Evolutionary conservation across 2,888 invertebrate species (phyloP), one percentile per base, ranked within the genome.

Genomic region (Andrena bicolor): DNA sequence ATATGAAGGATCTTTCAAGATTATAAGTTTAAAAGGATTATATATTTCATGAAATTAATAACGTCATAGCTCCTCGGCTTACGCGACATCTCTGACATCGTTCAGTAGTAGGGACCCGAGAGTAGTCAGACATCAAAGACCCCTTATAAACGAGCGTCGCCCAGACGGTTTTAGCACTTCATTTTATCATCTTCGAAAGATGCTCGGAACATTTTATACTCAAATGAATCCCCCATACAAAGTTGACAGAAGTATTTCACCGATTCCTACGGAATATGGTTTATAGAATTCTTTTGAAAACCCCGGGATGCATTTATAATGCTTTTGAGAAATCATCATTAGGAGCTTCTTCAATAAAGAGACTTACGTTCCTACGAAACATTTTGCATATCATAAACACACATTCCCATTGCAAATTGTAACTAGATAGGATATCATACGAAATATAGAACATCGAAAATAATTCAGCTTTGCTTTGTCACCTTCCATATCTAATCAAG

Each of bases 91-190:
- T 23, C 56, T 26, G 26, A 2, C 23, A 56, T 16, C 10, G 51
- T 75, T 75, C 69, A 80, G 76, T 79, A 69, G 80, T 76, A 41
- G 56, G 48, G 74, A 41, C 8, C 64, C 13, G 65, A 41, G 30
- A 53, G 68, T 75, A 83, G 72, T 82, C 85, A 76, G 84, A 58
- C 86, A 51, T 26, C 51, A 56, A 48, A 23, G 71, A 51, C 66
- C 58, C 79, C 80, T 84, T 64, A 63, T 51, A 75, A 77, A 84
- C 66, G 81, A 65, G 64, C 26, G 73, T 61, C 76, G 58, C 3
- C 30, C 51, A 26, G 51, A 63, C 75, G 32, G 30, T 70, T 23
- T 23, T 35, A 76, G 72, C 51, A 74, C 30, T n/a, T 51, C 56
- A 68, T 53, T 63, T 73, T 72, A 51, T 76, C 64, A 53, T 60